phyloP scores from a whole-genome alignment of 2,888 invertebrate species.

The Parthenolecanium corni region DNA sequence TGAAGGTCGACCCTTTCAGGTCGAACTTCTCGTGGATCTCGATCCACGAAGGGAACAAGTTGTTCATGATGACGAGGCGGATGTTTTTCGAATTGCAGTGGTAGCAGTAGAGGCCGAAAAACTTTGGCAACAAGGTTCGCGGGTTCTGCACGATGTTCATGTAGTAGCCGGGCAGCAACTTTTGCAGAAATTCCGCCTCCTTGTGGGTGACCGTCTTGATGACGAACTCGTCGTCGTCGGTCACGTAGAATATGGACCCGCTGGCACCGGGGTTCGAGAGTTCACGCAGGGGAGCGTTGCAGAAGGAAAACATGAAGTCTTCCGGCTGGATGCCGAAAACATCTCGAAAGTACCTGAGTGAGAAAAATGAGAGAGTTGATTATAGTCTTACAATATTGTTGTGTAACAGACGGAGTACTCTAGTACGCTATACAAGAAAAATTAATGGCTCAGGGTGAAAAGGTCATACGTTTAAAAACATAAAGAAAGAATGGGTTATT shows the following conservation, averaged over 20 bases:
- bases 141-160: slow-evolving; percentile 95
- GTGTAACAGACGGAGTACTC: too few relatives aligned
- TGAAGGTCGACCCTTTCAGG: slow-evolving; percentile 96
- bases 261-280: slow-evolving; percentile 97
- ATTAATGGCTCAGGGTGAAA: too few relatives aligned
- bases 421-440: too few relatives aligned
- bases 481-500: too few relatives aligned
- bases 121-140: slow-evolving; percentile 93
- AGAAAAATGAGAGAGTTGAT: too few relatives aligned
- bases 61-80: slow-evolving; percentile 96
- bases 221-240: slow-evolving; percentile 97
- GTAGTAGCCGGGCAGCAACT: slow-evolving; percentile 91
- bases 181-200: slow-evolving; percentile 97
- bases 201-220: slow-evolving; percentile 99
- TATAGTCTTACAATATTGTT: too few relatives aligned
- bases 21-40: slow-evolving; percentile 96
- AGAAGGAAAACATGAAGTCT: slow-evolving; percentile 97
- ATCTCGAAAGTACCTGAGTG: slow-evolving; percentile 81
- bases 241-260: slow-evolving; percentile 97
- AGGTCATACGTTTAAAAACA: too few relatives aligned
- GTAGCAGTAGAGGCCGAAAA: slow-evolving; percentile 98
- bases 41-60: slow-evolving; percentile 86
- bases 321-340: slow-evolving; percentile 97
- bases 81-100: slow-evolving; percentile 99
- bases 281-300: slow-evolving; percentile 85